A percentile compares a stretch with the other conserved stretches of the same genome.
phyloP scores from a whole-genome alignment of 2,888 invertebrate genomes.

The Pasiphila rectangulata region DNA sequence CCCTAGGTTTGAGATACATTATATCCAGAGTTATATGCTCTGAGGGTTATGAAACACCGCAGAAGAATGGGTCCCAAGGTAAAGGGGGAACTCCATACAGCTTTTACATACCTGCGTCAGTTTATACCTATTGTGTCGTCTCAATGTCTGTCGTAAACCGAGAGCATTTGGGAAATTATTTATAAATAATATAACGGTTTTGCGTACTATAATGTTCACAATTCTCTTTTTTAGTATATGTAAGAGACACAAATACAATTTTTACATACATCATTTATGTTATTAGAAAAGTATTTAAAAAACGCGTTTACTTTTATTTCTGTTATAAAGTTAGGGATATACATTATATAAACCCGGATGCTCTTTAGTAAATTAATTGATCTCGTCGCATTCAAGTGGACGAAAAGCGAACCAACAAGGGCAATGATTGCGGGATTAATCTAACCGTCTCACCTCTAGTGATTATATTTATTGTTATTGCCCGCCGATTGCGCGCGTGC shows the following conservation, averaged over 20 bases:
- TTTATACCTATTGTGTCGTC: conserved; percentile 25
- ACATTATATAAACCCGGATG: conserved; percentile 25
- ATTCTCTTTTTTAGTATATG: neutral
- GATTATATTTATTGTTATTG: conserved; percentile 71
- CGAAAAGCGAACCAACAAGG: conserved; percentile 39
- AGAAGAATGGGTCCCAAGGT: conserved; percentile 61
- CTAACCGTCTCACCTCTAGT: conserved; percentile 53
- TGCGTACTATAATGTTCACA: neutral
- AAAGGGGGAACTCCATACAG: conserved; percentile 43
- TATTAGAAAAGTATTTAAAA: too few species aligned
- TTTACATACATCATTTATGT: neutral
- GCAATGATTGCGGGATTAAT: conserved; percentile 47
- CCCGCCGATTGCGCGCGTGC: conserved; percentile 60
- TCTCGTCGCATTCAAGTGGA: conserved; percentile 37
- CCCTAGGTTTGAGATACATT: conserved; percentile 44
- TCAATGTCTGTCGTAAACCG: conserved; percentile 26
- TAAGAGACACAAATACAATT: neutral
- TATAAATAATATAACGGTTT: neutral
- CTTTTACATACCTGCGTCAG: conserved; percentile 28
- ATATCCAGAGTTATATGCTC: conserved; percentile 54
- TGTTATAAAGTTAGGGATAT: neutral
- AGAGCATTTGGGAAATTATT: conserved; percentile 12
- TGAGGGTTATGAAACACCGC: conserved; percentile 44
- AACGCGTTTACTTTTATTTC: conserved; percentile 22
- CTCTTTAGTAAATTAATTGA: conserved; percentile 49